phyloP scores from a whole-genome alignment of 2,113 vertebrate genomes.

The Odobenus rosmarus region DNA sequence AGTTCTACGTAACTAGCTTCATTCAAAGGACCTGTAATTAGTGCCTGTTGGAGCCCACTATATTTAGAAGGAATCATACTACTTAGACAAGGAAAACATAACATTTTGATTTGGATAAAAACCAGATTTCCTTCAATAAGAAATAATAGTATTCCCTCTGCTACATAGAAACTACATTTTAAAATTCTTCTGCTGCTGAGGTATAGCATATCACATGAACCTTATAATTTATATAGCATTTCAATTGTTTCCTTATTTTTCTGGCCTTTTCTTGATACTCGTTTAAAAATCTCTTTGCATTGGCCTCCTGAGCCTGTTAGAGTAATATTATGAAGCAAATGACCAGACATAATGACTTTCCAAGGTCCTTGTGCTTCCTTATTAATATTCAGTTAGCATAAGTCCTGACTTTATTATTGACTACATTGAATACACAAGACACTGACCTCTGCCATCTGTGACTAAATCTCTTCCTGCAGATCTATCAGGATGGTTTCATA shows the following conservation, averaged over 20 bases:
- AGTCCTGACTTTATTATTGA: conserved; percentile 99
- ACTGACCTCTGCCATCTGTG: conserved; percentile 98
- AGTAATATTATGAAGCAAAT: conserved; percentile 88
- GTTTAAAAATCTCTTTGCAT: conserved; percentile 82
- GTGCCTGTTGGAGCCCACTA: not conserved
- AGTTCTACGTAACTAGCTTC: not conserved
- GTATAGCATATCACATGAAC: conserved; percentile 42
- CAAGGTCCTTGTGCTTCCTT: conserved; percentile 97
- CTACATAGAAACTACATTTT: not conserved
- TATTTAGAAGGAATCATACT: conserved; percentile 42
- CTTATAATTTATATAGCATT: conserved; percentile 70
- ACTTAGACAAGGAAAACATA: conserved; percentile 47
- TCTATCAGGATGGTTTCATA: conserved; percentile 96
- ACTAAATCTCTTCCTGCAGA: conserved; percentile 97
- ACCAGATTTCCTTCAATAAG: conserved; percentile 60
- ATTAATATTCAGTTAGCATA: conserved; percentile 98
- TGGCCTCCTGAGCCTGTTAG: conserved; percentile 86
- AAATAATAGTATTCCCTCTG: conserved; percentile 59
- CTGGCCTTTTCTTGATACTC: conserved; percentile 75
- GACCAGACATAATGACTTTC: conserved; percentile 96
- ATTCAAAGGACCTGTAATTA: not conserved
- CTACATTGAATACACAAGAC: conserved; percentile 99
- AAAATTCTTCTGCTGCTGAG: conserved; percentile 54
- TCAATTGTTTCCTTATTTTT: conserved; percentile 74
- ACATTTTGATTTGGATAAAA: conserved; percentile 45